A percentile compares a stretch with the other conserved stretches of the same genome.
Evolutionary conservation across 2,888 invertebrate genomes (phyloP).

Genomic region (Cosmia trapezina): DNA sequence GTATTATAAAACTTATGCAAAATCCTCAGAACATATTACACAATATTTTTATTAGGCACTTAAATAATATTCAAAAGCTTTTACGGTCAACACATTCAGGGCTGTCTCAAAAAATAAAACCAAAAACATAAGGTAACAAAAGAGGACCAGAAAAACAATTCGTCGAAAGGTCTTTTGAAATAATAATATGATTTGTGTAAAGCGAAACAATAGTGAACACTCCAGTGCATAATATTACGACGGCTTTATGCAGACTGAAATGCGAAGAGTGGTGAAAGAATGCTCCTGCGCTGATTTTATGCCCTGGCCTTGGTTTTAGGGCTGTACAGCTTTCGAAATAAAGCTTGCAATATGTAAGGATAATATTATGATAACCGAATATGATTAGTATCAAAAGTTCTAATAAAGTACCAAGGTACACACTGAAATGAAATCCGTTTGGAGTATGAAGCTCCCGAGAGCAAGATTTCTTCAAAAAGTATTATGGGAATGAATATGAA

Average conservation of each 20-base stretch:
- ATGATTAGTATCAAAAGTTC: too few species aligned
- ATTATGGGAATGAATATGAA: too few species aligned
- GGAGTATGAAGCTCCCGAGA: too few species aligned
- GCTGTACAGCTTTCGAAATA: slow-evolving; percentile 25
- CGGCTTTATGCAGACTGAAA: slow-evolving; percentile 60
- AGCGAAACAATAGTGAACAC: slow-evolving; percentile 70
- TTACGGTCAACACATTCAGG: slow-evolving; percentile 25
- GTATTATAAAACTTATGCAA: background rate
- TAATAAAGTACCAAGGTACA: too few species aligned
- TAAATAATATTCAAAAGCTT: slow-evolving; percentile 28
- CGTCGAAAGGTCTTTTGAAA: slow-evolving; percentile 48
- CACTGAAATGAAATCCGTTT: too few species aligned
- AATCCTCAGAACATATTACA: slow-evolving; percentile 24
- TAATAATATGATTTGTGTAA: slow-evolving; percentile 48
- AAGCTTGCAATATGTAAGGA: too few species aligned
- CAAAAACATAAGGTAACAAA: slow-evolving; percentile 49
- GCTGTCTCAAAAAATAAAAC: slow-evolving; percentile 32
- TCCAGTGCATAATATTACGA: slow-evolving; percentile 68
- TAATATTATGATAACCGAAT: too few species aligned
- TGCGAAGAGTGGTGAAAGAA: slow-evolving; percentile 58
- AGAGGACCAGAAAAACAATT: slow-evolving; percentile 41
- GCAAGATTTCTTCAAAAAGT: too few species aligned
- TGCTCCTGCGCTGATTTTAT: slow-evolving; percentile 66
- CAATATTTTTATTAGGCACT: slow-evolving; percentile 31
- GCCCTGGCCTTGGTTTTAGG: slow-evolving; percentile 63